These are phyloP conservation scores for Epirrita christyi DNA, from an alignment of 2,888 invertebrate species.

Conservation along the genomic window DNA sequence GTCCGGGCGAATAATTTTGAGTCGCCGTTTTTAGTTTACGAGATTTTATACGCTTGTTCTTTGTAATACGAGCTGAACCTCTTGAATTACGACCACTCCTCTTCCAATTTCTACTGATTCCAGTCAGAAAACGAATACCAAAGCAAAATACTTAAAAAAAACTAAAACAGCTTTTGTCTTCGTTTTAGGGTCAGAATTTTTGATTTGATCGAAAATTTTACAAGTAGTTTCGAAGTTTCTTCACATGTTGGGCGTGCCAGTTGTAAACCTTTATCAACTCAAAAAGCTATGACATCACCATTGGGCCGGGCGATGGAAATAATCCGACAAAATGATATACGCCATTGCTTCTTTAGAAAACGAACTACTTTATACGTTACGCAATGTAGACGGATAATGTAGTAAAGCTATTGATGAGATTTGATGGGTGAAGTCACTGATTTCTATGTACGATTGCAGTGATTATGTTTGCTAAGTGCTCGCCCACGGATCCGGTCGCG, in stretches of 20 bases:
- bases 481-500: neutral
- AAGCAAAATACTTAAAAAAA: neutral
- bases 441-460: neutral
- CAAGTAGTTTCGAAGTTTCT: conserved; percentile 30
- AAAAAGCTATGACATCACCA: conserved; percentile 72
- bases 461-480: neutral
- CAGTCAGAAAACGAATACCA: neutral
- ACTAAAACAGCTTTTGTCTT: neutral
- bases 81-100: conserved; percentile 1
- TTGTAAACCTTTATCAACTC: conserved; percentile 64
- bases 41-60: conserved; percentile 26
- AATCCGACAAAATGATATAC: conserved; percentile 54
- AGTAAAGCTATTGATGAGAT: conserved; percentile 23
- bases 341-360: neutral
- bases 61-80: conserved; percentile 11
- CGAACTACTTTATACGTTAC: conserved; percentile 1
- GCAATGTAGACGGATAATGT: conserved; percentile 28
- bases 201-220: neutral
- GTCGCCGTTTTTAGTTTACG: conserved; percentile 61
- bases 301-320: conserved; percentile 58
- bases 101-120: neutral
- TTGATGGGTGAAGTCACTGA: conserved; percentile 20
- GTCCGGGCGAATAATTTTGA: conserved; percentile 44
- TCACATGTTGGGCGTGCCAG: conserved; percentile 66
- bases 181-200: neutral